These are phyloP conservation scores for Pyrocoelia pectoralis DNA, from an alignment of 2,888 invertebrate species.

Conservation along the genomic window DNA sequence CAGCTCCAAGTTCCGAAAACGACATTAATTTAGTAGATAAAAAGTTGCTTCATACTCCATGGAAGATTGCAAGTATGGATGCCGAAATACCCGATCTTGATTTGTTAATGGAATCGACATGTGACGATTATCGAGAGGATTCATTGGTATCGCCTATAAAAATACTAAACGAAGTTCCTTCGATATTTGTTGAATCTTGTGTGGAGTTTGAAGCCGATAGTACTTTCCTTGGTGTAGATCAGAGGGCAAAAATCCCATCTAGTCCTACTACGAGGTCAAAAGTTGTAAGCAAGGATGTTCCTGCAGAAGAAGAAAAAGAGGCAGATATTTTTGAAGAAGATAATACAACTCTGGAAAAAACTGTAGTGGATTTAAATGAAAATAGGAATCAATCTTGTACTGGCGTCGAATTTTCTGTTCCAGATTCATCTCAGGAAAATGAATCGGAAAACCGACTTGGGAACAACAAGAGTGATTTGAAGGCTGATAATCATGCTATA, in stretches of 20 bases:
- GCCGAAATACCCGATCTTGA: conserved; percentile 8
- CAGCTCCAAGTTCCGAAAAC: conserved; percentile 28
- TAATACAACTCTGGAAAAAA: not conserved
- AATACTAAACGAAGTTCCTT: not conserved
- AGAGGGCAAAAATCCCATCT: not conserved
- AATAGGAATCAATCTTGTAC: too few species aligned
- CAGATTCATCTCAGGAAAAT: too few species aligned
- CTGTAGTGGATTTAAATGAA: too few species aligned
- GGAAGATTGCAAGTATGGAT: conserved; percentile 31
- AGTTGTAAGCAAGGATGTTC: too few species aligned
- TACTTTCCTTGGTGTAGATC: not conserved
- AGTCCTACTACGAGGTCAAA: not conserved
- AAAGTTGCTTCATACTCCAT: conserved; percentile 33
- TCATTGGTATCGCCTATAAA: not conserved
- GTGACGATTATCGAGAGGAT: not conserved
- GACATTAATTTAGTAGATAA: conserved; percentile 37
- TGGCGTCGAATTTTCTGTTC: too few species aligned
- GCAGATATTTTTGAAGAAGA: too few species aligned
- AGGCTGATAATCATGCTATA: too few species aligned
- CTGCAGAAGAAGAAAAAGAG: too few species aligned
- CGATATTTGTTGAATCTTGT: not conserved
- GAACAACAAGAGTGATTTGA: too few species aligned
- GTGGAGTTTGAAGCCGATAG: not conserved
- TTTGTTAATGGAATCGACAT: not conserved
- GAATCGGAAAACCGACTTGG: too few species aligned